Evolutionary conservation across 2,113 vertebrate species (phyloP), one percentile per base, ranked within the genome.

Genomic region (Cisticola juncidis): DNA sequence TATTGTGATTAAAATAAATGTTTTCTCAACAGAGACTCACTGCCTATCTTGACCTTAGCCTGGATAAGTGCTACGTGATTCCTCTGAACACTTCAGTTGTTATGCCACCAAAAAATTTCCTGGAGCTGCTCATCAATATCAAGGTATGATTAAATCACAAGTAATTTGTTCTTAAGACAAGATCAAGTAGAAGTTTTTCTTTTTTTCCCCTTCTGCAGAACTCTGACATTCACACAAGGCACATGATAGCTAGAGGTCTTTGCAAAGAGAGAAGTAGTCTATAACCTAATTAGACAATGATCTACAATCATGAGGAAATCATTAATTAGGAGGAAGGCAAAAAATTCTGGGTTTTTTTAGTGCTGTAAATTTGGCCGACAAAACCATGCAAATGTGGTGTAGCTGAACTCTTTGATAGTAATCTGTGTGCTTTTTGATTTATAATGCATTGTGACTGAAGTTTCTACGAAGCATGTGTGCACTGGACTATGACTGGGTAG

Each of bases 61-160:
- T 99, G 98, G 98, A 99, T 97, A 99, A 99, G 92, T 99, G 99
- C 98, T 99, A 99, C 74, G 98, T 99, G 95, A 99, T 99, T 96
- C 98, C 99, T 54, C 98, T 99, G 95, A 99, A 99, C 97, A 99
- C 99, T 44, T 99, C 99, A 35, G 97, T 99, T 90, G 99, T 99
- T 86, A 99, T 99, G 99, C 99, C 99, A 1, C 99, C 99, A 54
- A 99, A 96, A 96, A 99, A 99, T 97, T 97, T 99, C 14, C 61
- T 99, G 98, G 99, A 99, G 82, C 97, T 99, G 88, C 98, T 99
- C 70, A 95, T 98, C 95, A 99, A 99, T 91, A 97, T 99, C 94
- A 99, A 99, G 99, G 99, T 99, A 98, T 4, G 51, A 72, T 81
- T 93, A 91, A 77, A 86, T 73, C 25, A 2, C 40, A 66, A n/a